Evolutionary conservation across 2,888 invertebrate genomes (phyloP).

Genomic region (Oscheius sp.): DNA sequence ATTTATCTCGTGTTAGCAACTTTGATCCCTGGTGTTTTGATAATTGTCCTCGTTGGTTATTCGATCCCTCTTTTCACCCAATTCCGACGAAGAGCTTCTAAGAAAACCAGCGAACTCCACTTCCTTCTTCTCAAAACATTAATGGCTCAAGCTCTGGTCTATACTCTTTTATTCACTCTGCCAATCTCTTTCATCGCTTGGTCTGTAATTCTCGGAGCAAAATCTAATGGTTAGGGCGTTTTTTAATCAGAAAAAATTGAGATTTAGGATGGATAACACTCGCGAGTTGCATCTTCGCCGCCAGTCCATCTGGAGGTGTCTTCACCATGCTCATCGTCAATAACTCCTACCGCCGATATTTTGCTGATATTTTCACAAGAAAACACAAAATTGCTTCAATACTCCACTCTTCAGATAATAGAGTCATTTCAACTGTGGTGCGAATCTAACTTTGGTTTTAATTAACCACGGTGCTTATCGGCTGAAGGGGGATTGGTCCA

Average conservation of each 20-base stretch:
- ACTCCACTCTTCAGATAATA: too few relatives aligned
- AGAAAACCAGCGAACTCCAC: neutral
- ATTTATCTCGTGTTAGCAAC: neutral
- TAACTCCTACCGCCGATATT: neutral
- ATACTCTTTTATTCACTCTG: neutral
- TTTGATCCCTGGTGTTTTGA: neutral
- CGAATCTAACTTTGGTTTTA: too few relatives aligned
- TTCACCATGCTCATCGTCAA: neutral
- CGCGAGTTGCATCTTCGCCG: neutral
- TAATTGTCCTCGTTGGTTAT: neutral
- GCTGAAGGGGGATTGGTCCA: too few relatives aligned
- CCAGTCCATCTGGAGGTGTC: neutral
- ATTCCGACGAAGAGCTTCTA: neutral
- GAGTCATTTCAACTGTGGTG: too few relatives aligned
- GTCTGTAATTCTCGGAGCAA: neutral
- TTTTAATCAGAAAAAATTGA: neutral
- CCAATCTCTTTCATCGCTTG: neutral
- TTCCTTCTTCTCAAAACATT: neutral
- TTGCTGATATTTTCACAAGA: neutral
- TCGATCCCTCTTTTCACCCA: neutral
- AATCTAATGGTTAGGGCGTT: neutral
- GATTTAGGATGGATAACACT: neutral
- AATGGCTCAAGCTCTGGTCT: neutral
- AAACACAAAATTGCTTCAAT: neutral
- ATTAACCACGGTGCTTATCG: too few relatives aligned